Evolutionary conservation across 2,113 vertebrate genomes (phyloP).

Genomic region (Phrynocephalus versicolor): DNA sequence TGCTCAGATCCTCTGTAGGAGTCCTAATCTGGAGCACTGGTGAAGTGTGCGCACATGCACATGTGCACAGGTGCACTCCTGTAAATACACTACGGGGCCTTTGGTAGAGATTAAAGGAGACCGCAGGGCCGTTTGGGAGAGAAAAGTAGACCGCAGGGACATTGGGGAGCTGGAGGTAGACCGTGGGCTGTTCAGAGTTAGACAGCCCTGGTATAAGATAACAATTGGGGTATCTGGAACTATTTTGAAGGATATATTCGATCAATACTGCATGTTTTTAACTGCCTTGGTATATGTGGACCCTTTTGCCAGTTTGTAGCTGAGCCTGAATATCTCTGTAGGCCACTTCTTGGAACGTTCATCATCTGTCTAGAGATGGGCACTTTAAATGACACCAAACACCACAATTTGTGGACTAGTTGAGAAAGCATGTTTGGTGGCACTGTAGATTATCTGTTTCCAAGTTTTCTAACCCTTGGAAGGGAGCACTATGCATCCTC

Average conservation of each 20-base stretch:
- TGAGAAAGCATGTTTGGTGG: neutral
- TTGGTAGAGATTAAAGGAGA: too few species aligned
- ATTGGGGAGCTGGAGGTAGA: too few species aligned
- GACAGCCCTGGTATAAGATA: too few species aligned
- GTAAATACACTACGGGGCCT: too few species aligned
- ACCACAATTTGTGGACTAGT: neutral
- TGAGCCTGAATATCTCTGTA: neutral
- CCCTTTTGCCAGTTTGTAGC: too few species aligned
- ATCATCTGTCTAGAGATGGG: neutral
- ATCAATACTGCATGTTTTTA: neutral
- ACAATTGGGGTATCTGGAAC: neutral
- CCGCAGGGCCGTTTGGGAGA: too few species aligned
- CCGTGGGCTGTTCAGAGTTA: too few species aligned
- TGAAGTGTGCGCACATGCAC: too few species aligned
- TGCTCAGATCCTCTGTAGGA: too few species aligned
- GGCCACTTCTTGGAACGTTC: neutral
- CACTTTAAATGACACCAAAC: neutral
- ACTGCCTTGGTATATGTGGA: neutral
- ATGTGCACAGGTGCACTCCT: too few species aligned
- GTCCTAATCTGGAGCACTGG: too few species aligned
- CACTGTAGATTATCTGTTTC: neutral
- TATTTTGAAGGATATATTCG: neutral
- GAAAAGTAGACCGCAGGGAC: too few species aligned
- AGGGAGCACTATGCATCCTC: neutral
- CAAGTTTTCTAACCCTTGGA: neutral